Conservation (phyloP, 2,888 invertebrate species). For the Notodonta ziczac region DNA sequence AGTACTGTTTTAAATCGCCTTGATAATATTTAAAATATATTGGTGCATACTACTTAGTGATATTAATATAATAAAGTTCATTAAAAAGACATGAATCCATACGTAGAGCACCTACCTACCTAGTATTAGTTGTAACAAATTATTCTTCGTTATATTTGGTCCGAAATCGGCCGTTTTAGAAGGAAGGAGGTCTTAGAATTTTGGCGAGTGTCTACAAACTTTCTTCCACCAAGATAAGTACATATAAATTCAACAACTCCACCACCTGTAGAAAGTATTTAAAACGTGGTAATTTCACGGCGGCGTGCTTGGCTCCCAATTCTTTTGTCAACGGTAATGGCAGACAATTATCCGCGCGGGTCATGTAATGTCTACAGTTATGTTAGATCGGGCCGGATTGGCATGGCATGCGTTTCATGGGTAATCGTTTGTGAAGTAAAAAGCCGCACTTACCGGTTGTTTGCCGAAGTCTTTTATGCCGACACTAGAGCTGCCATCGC, state of each 20-base stretch:
- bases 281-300: constrained; percentile 80
- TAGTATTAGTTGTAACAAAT: too few relatives aligned
- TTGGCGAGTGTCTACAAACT: too few relatives aligned
- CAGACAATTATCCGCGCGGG: constrained; percentile 64
- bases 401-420: constrained; percentile 7
- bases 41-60: too few relatives aligned
- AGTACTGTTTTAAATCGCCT: constrained; percentile 34
- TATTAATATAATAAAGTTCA: too few relatives aligned
- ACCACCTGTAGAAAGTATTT: constrained; percentile 72
- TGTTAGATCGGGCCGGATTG: constrained; percentile 29
- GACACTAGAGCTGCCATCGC: too few relatives aligned
- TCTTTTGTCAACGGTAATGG: constrained; percentile 78
- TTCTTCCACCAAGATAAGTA: neutral
- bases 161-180: too few relatives aligned
- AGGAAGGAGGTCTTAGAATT: too few relatives aligned
- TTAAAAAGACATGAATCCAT: too few relatives aligned
- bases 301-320: constrained; percentile 73
- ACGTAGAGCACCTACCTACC: too few relatives aligned
- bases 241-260: constrained; percentile 14
- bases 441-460: neutral
- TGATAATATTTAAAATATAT: neutral
- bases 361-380: constrained; percentile 47
- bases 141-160: too few relatives aligned
- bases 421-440: constrained; percentile 10
- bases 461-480: too few relatives aligned